These are phyloP conservation scores for Brachyptera putata DNA, from an alignment of 2,888 invertebrate species.

Conservation along the genomic window DNA sequence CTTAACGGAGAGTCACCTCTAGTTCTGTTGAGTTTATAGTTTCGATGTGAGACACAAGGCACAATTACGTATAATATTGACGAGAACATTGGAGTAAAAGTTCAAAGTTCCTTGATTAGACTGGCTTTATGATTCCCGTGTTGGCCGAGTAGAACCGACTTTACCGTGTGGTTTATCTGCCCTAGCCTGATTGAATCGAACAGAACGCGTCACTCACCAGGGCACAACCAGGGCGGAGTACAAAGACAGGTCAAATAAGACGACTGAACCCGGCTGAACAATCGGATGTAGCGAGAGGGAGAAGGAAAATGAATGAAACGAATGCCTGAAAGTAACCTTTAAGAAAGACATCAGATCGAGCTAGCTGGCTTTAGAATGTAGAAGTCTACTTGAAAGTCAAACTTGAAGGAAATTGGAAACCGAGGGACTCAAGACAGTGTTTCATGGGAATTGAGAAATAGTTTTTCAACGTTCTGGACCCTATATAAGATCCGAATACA, in stretches of 20 bases:
- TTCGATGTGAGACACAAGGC: no score
- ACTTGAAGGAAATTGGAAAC: slow-evolving; percentile 16
- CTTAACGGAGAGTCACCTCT: no score
- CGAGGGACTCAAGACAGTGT: neutral
- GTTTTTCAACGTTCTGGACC: neutral
- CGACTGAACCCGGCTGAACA: neutral
- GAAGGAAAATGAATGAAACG: slow-evolving; percentile 9
- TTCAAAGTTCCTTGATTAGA: neutral
- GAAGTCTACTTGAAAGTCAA: slow-evolving; percentile 11
- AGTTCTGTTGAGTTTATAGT: no score
- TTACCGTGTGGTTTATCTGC: neutral
- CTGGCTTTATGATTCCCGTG: neutral
- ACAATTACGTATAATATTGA: neutral
- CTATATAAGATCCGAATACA: neutral
- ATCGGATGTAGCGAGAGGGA: neutral
- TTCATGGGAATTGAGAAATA: neutral
- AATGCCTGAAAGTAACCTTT: neutral
- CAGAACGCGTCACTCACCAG: neutral
- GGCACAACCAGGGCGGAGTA: neutral
- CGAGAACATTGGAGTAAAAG: neutral
- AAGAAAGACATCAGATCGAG: slow-evolving; percentile 9
- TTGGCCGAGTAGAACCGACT: neutral
- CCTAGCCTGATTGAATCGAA: slow-evolving; percentile 1
- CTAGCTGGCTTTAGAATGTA: neutral
- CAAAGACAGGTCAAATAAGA: slow-evolving; percentile 2